Conservation (phyloP, 2,888 invertebrate species). For the Uloborus plumipes region DNA sequence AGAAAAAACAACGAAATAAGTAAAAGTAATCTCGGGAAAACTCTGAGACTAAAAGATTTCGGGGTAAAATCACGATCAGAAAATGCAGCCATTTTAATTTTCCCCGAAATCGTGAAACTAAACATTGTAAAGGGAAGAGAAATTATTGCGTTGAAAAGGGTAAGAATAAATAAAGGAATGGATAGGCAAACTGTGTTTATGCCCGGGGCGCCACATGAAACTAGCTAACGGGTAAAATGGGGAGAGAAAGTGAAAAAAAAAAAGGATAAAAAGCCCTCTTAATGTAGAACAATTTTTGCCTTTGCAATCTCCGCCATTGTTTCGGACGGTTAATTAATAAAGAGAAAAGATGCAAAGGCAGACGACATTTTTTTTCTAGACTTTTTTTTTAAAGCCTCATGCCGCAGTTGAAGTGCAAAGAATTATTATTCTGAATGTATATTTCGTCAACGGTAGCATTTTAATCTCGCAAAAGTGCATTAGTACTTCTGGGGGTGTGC, state of each 20-base stretch:
- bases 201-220: constrained; percentile 8
- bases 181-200: constrained; percentile 27
- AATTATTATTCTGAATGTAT: constrained; percentile 26
- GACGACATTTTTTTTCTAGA: constrained; percentile 34
- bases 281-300: constrained; percentile 39
- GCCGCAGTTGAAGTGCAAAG: constrained; percentile 20
- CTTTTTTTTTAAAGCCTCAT: neutral
- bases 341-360: constrained; percentile 15
- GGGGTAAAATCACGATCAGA: constrained; percentile 35
- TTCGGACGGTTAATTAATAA: constrained; percentile 50
- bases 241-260: neutral
- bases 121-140: constrained; percentile 7
- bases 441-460: constrained; percentile 30
- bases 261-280: constrained; percentile 1
- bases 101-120: constrained; percentile 26
- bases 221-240: constrained; percentile 17
- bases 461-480: constrained; percentile 24
- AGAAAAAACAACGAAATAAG: neutral
- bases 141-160: constrained; percentile 23
- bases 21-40: constrained; percentile 32
- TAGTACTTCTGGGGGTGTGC: neutral
- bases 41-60: constrained; percentile 34
- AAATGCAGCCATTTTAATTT: constrained; percentile 41
- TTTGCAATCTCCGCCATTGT: constrained; percentile 21
- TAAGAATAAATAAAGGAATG: constrained; percentile 40